These are phyloP conservation scores for Ophioninae sp. DNA, from an alignment of 2,888 invertebrate species.

Conservation along the genomic window DNA sequence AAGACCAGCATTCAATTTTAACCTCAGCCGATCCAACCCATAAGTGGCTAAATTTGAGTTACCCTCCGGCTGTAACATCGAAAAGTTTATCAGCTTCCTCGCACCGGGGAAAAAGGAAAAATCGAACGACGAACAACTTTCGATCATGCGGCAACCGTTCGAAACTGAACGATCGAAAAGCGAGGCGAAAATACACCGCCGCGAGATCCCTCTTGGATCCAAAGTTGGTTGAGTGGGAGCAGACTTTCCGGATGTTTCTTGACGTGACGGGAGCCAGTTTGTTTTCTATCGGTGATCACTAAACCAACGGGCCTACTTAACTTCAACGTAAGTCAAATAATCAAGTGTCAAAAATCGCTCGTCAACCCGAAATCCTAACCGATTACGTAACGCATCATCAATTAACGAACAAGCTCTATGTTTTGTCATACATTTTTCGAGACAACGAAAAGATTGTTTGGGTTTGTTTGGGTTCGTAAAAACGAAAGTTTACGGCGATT, in stretches of 20 bases:
- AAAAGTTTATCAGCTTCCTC: no score
- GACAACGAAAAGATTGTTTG: neutral
- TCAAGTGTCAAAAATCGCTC: conserved; percentile 14
- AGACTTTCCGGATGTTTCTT: neutral
- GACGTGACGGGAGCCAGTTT: conserved; percentile 19
- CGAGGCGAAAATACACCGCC: conserved; percentile 11
- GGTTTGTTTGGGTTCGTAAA: neutral
- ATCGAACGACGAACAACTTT: neutral
- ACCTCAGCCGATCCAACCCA: no score
- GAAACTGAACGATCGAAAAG: conserved; percentile 12
- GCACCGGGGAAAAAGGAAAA: no score
- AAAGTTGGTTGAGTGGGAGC: conserved; percentile 6
- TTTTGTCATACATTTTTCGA: neutral
- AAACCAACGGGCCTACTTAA: conserved; percentile 11
- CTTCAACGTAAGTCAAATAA: conserved; percentile 49
- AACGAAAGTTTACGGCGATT: neutral
- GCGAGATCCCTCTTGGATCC: conserved; percentile 17
- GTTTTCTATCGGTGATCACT: conserved; percentile 4
- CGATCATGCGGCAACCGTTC: conserved; percentile 27
- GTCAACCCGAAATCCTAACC: neutral
- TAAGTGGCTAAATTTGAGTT: no score
- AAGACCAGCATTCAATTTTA: no score
- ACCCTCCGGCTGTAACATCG: no score
- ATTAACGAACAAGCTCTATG: neutral
- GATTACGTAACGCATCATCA: neutral